Conservation (phyloP, 2,888 invertebrate species). For the Cephus rjabovi region DNA sequence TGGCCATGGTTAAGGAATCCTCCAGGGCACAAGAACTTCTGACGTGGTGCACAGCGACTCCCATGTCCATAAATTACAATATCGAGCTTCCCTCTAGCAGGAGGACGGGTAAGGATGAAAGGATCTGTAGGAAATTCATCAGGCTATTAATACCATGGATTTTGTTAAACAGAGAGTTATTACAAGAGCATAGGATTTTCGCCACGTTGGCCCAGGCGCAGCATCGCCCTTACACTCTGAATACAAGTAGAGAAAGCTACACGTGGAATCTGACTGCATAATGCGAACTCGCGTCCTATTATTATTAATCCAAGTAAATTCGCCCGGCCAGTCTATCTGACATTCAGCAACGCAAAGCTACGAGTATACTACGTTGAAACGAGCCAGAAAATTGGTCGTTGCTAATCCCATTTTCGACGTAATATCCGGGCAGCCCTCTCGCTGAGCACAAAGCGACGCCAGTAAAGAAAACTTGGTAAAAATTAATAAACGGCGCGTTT, state of each 20-base stretch:
- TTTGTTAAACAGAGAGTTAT: constrained; percentile 33
- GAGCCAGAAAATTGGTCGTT: constrained; percentile 1
- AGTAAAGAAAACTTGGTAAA: constrained; percentile 18
- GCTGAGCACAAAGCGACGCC: constrained; percentile 2
- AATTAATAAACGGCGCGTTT: constrained; percentile 18
- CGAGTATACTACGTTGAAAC: background rate
- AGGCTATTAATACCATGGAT: constrained; percentile 43
- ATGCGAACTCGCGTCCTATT: background rate
- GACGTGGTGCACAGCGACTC: background rate
- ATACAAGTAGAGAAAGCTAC: constrained; percentile 5
- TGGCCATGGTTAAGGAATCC: background rate
- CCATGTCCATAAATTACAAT: constrained; percentile 34
- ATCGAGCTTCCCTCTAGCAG: constrained; percentile 21
- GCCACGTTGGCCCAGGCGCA: constrained; percentile 6
- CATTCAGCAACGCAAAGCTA: background rate
- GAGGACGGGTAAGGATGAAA: constrained; percentile 16
- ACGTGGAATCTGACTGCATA: background rate
- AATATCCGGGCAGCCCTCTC: background rate
- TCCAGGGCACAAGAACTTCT: background rate
- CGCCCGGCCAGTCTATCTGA: background rate
- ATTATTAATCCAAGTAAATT: background rate
- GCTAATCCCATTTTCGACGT: constrained; percentile 4
- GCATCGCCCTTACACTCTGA: constrained; percentile 1
- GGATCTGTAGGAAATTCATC: constrained; percentile 37
- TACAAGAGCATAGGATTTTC: constrained; percentile 23